Base-by-base conservation (phyloP, 2,113 vertebrate species). In the Ornithorhynchus anatinus region DNA sequence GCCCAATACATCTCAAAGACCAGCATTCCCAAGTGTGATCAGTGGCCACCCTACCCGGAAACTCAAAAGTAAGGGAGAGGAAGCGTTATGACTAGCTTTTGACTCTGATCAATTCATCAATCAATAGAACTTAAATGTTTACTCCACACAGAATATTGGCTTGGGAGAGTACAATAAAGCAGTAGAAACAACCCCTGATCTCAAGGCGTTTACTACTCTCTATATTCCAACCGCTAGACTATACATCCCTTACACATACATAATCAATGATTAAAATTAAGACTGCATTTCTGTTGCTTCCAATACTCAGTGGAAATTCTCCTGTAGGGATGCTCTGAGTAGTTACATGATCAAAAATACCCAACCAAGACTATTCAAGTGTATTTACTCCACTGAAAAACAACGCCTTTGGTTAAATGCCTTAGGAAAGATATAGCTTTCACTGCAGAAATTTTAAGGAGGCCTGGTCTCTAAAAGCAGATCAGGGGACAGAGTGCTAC, bases 231-330 rank as follows among this genome's bases (percentile, higher is more conserved):
- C 39, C 23, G 4, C 27, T 11, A 2, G 4, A 45, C 73, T 77
- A 68, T 35, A 38, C 32, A 29, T 37, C 50, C 51, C 36, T 40
- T 38, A 42, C 72, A 42, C 73, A 69, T 72, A 59, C 58, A 82
- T 80, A 72, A 66, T 69, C n/a, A 44, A 37, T 19, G 4, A 70
- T 76, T 62, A 59, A 56, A 13, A 51, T 8, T 17, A 25, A 29
- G 36, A 45, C 45, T 63, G 44, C 20, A 22, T 69, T 68, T 44
- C 80, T 12, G 36, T 40, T 15, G 37, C 48, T 80, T 47, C 56
- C 17, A 60, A 58, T 69, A 44, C 59, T 70, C 70, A 62, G 73
- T 27, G 57, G 73, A 60, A 60, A 36, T 63, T 19, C 36, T 15
- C 38, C 56, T 44, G 54, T 71, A 67, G n/a, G 39, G 48, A 48